Evolutionary conservation across 2,113 vertebrate species (phyloP).

Genomic region (Cryptoleucopteryx plumbea): DNA sequence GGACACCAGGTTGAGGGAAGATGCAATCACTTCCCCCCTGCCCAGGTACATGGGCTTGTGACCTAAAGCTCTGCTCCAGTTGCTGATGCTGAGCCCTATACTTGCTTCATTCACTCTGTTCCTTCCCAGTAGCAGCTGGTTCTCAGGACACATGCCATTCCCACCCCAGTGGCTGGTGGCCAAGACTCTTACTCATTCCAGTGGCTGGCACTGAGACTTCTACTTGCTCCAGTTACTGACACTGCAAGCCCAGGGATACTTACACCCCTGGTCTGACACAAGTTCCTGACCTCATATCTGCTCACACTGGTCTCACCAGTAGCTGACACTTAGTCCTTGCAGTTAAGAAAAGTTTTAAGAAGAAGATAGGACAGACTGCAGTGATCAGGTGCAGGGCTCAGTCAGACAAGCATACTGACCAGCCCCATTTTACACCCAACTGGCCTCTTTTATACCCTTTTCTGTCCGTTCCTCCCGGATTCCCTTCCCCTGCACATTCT

Average conservation of each 20-base stretch:
- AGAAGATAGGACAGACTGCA: too few relatives aligned
- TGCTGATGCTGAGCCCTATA: not conserved
- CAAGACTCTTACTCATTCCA: not conserved
- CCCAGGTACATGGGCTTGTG: not conserved
- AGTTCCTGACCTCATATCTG: not conserved
- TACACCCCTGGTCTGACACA: not conserved
- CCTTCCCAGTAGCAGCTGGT: not conserved
- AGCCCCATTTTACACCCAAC: too few relatives aligned
- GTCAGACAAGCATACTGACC: too few relatives aligned
- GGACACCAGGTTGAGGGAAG: not conserved
- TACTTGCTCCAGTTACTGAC: too few relatives aligned
- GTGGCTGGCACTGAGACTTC: not conserved
- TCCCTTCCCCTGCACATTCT: too few relatives aligned
- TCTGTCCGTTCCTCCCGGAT: too few relatives aligned
- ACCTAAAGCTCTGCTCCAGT: not conserved
- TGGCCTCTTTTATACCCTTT: too few relatives aligned
- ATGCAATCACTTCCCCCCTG: not conserved
- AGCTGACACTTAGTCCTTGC: not conserved
- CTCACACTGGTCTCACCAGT: not conserved
- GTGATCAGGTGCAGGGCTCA: too few relatives aligned
- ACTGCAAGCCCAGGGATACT: not conserved
- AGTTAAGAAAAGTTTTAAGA: too few relatives aligned
- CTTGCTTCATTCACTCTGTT: not conserved
- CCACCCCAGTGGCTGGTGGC: not conserved
- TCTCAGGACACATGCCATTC: not conserved